phyloP scores from a whole-genome alignment of 2,797 vertebrate genomes.

The Rhabdophis nuchalis region DNA sequence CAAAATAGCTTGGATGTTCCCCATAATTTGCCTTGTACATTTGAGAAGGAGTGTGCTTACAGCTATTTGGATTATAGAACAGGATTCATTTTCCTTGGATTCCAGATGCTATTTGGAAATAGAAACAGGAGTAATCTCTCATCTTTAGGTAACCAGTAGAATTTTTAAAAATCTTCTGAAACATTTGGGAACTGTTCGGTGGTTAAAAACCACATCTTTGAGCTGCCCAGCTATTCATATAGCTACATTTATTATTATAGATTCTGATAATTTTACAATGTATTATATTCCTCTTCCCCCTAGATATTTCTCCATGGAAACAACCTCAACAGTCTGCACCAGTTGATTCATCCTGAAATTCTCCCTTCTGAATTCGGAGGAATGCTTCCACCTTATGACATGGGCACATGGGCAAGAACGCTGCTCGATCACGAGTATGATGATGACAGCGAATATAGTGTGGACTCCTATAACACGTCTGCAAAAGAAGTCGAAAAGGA shows the following conservation, averaged over 20 bases:
- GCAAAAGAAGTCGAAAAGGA: conserved; percentile 82
- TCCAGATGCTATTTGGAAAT: neutral
- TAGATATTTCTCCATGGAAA: conserved; percentile 99
- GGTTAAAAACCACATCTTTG: neutral
- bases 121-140: neutral
- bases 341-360: conserved; percentile 95
- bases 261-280: neutral
- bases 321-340: conserved; percentile 96
- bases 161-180: neutral
- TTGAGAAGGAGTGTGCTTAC: neutral
- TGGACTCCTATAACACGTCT: conserved; percentile 85
- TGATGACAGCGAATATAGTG: conserved; percentile 89
- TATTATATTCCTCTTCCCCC: conserved; percentile 24
- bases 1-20: neutral
- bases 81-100: neutral
- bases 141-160: neutral
- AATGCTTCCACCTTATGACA: conserved; percentile 96
- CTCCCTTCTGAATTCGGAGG: conserved; percentile 95
- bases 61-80: neutral
- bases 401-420: conserved; percentile 97
- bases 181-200: neutral
- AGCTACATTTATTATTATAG: neutral
- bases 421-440: conserved; percentile 96
- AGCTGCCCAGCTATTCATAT: neutral
- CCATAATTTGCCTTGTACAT: neutral